phyloP scores from a whole-genome alignment of 1,140 invertebrate genomes.

The Eciton burchellii region DNA sequence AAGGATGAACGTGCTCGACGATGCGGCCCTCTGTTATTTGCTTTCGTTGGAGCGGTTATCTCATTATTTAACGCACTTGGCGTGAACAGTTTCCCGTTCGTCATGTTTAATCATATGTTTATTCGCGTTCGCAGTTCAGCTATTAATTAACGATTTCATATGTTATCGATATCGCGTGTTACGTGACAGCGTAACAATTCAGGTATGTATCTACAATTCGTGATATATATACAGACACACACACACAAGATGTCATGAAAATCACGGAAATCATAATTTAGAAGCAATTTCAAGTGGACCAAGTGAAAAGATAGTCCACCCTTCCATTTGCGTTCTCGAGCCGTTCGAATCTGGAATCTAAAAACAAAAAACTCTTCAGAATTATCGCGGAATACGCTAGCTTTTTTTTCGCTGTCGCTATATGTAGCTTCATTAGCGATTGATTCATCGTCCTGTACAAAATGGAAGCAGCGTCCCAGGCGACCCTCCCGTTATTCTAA shows the following conservation, averaged over 20 bases:
- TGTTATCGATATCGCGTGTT: neutral
- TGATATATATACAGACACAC: too few species aligned
- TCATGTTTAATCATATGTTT: constrained; percentile 30
- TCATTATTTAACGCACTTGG: neutral
- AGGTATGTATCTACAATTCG: constrained; percentile 13
- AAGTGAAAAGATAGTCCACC: neutral
- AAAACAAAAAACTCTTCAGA: constrained; percentile 9
- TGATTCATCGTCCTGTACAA: constrained; percentile 9
- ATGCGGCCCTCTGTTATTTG: neutral
- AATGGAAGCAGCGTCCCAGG: neutral
- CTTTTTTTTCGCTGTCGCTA: constrained; percentile 3
- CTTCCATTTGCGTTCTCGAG: neutral
- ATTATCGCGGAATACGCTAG: constrained; percentile 15
- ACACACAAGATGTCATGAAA: neutral
- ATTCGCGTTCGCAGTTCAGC: constrained; percentile 2
- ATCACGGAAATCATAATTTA: constrained; percentile 1
- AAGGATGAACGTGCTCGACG: neutral
- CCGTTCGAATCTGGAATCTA: constrained; percentile 2
- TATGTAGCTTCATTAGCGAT: constrained; percentile 36
- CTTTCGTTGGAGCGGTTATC: constrained; percentile 6
- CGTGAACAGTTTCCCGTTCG: neutral
- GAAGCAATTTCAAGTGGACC: neutral
- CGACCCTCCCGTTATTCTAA: constrained; percentile 31
- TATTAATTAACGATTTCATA: constrained; percentile 11
- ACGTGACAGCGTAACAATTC: constrained; percentile 2